Conservation (phyloP, 2,888 invertebrate genomes). For the Actias luna region DNA sequence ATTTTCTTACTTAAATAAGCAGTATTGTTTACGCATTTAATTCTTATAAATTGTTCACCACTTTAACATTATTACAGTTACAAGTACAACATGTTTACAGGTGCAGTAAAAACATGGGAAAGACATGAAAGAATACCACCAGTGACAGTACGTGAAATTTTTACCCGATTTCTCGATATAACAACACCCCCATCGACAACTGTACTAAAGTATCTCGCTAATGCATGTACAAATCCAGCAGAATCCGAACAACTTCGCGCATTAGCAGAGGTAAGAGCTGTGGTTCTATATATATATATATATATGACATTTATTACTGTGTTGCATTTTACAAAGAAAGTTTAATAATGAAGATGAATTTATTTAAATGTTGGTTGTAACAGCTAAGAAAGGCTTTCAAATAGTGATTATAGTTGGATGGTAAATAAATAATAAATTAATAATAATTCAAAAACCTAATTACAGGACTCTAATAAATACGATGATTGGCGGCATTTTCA, state of each 20-base stretch:
- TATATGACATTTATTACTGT: neutral
- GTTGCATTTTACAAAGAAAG: neutral
- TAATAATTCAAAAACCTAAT: conserved; percentile 21
- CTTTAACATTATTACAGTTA: conserved; percentile 15
- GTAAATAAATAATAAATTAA: neutral
- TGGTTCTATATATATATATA: neutral
- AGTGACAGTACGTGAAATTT: conserved; percentile 86
- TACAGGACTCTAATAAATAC: conserved; percentile 91
- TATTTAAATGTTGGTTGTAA: neutral
- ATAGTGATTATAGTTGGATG: neutral
- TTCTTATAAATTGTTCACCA: neutral
- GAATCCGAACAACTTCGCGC: conserved; percentile 87
- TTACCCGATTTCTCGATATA: conserved; percentile 92
- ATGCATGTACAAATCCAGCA: conserved; percentile 86
- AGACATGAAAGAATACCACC: conserved; percentile 90
- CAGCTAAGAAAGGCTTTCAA: no score
- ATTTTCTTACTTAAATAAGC: neutral
- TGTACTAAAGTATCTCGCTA: conserved; percentile 89
- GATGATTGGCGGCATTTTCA: conserved; percentile 96
- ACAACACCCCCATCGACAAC: conserved; percentile 95
- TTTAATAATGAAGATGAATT: neutral
- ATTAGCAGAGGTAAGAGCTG: conserved; percentile 85
- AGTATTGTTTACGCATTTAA: neutral
- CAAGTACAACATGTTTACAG: conserved; percentile 76
- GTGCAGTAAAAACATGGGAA: conserved; percentile 92